Evolutionary conservation across 1,140 invertebrate species (phyloP).

Genomic region (Ruditapes philippinarum): DNA sequence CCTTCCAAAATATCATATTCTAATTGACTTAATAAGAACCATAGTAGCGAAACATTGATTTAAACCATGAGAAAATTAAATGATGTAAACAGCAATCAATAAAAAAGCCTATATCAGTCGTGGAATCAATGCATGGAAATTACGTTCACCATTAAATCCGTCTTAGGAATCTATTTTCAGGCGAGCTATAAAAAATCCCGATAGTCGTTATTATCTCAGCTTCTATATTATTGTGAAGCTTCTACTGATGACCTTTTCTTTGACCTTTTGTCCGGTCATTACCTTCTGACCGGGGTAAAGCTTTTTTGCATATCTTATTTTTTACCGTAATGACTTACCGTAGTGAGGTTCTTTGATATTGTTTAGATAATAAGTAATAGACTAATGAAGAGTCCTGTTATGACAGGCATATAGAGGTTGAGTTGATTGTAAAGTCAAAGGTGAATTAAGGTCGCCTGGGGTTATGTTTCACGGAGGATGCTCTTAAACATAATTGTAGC

Average conservation of each 20-base stretch:
- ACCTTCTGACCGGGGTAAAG: slow-evolving; percentile 60
- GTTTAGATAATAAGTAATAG: slow-evolving; percentile 52
- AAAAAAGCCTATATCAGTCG: too few species aligned
- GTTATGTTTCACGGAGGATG: neutral
- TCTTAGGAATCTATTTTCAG: neutral
- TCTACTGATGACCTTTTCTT: slow-evolving; percentile 30
- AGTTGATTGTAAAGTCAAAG: slow-evolving; percentile 56
- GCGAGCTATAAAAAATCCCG: neutral
- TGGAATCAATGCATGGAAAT: too few species aligned
- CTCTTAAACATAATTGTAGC: neutral
- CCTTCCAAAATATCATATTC: too few species aligned
- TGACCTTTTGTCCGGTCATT: slow-evolving; percentile 64
- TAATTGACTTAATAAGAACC: too few species aligned
- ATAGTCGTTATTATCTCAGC: slow-evolving; percentile 33
- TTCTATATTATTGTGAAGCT: slow-evolving; percentile 23
- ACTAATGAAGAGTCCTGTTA: slow-evolving; percentile 16
- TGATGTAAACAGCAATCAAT: too few species aligned
- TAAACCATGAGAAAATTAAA: too few species aligned
- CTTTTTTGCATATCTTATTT: slow-evolving; percentile 49
- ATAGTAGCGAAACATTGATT: too few species aligned
- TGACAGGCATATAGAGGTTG: slow-evolving; percentile 37
- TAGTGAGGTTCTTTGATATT: slow-evolving; percentile 4
- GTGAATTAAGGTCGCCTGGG: slow-evolving; percentile 44
- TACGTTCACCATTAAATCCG: neutral
- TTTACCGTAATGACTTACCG: slow-evolving; percentile 64